These are phyloP conservation scores for Myanophis thanlyinensis DNA, from an alignment of 2,113 vertebrate species.

Conservation along the genomic window DNA sequence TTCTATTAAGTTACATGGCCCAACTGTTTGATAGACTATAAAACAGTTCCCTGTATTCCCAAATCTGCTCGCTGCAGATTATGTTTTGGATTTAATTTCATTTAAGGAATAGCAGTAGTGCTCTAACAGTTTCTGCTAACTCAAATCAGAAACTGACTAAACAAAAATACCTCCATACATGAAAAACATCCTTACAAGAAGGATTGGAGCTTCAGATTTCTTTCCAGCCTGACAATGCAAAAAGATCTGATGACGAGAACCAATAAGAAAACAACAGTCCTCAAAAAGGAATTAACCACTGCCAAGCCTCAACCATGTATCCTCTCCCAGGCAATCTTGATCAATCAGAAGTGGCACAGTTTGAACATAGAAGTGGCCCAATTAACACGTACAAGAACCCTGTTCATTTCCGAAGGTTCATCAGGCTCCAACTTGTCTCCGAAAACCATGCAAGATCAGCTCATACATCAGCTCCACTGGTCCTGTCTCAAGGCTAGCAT, in stretches of 20 bases:
- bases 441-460: neutral
- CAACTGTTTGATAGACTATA: neutral
- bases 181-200: neutral
- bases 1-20: neutral
- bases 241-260: neutral
- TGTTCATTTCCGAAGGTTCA: neutral
- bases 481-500: neutral
- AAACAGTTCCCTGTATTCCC: neutral
- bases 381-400: neutral
- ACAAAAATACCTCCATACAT: neutral
- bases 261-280: neutral
- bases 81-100: neutral
- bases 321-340: neutral
- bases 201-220: neutral
- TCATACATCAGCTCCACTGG: neutral
- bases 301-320: neutral
- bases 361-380: neutral
- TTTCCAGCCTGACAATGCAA: neutral
- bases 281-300: neutral
- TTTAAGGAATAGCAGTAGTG: neutral
- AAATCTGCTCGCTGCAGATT: neutral
- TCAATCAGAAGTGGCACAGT: neutral
- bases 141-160: neutral
- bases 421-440: neutral
- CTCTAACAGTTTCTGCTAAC: neutral